Conservation (phyloP, 2,888 invertebrate genomes). For the Eupithecia abbreviata region DNA sequence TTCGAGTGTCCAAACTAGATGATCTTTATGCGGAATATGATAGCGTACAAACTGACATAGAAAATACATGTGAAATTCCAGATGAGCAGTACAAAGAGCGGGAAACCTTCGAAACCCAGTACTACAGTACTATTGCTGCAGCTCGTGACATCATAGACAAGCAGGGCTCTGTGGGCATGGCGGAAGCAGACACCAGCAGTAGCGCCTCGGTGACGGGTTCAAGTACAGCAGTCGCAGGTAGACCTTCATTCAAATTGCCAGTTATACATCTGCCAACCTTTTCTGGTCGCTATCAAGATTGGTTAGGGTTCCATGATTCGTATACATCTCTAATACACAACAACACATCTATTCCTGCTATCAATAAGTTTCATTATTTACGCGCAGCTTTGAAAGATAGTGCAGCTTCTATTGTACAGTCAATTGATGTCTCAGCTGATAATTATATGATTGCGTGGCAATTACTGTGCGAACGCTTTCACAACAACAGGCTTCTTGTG, state of each 20-base stretch:
- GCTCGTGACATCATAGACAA: not conserved
- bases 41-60: not conserved
- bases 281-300: slow-evolving; percentile 2
- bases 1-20: no score
- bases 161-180: not conserved
- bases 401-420: no score
- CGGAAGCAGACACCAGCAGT: not conserved
- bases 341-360: slow-evolving; percentile 36
- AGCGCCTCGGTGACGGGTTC: not conserved
- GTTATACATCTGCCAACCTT: not conserved
- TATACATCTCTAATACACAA: slow-evolving; percentile 26
- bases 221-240: not conserved
- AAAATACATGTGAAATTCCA: not conserved
- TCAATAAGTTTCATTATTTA: slow-evolving; percentile 46
- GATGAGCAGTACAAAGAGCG: not conserved
- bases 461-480: no score
- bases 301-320: not conserved
- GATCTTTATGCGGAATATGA: not conserved
- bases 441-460: no score
- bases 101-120: not conserved
- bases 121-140: not conserved
- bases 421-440: slow-evolving; percentile 35
- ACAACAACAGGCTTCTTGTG: no score
- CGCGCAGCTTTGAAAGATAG: slow-evolving; percentile 1
- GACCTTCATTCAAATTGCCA: not conserved